phyloP scores from a whole-genome alignment of 2,113 vertebrate genomes.

The Menidia beryllina region DNA sequence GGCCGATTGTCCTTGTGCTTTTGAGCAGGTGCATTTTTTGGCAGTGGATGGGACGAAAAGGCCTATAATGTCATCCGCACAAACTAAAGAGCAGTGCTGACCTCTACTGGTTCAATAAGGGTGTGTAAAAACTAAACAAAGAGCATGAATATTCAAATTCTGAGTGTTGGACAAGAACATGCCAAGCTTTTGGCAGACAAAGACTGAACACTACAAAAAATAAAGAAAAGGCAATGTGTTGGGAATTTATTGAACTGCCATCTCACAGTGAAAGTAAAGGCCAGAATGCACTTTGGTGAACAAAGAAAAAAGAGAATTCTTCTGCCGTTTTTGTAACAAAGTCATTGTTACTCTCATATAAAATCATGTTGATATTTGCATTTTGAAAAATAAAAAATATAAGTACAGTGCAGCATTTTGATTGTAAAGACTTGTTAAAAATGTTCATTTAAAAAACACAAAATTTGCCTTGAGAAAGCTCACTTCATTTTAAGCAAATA shows the following conservation, averaged over 20 bases:
- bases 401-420: not conserved
- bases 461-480: not conserved
- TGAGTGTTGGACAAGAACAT: not conserved
- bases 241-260: not conserved
- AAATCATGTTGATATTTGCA: not conserved
- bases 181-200: too few relatives aligned
- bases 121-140: not conserved
- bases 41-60: slow-evolving; percentile 10
- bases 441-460: too few relatives aligned
- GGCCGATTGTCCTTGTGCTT: slow-evolving; percentile 60
- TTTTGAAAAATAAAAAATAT: not conserved
- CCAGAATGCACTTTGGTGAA: not conserved
- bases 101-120: slow-evolving; percentile 60
- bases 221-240: not conserved
- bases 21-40: slow-evolving; percentile 72
- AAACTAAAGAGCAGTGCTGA: slow-evolving; percentile 48
- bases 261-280: not conserved
- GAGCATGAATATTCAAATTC: not conserved
- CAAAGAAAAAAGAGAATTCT: not conserved
- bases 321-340: not conserved
- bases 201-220: not conserved
- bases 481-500: not conserved
- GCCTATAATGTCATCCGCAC: not conserved
- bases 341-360: not conserved
- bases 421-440: not conserved